A percentile compares a stretch with the other conserved stretches of the same genome.
Evolutionary conservation across 2,888 invertebrate genomes (phyloP).

Genomic region (Acanthosoma haemorrhoidale): DNA sequence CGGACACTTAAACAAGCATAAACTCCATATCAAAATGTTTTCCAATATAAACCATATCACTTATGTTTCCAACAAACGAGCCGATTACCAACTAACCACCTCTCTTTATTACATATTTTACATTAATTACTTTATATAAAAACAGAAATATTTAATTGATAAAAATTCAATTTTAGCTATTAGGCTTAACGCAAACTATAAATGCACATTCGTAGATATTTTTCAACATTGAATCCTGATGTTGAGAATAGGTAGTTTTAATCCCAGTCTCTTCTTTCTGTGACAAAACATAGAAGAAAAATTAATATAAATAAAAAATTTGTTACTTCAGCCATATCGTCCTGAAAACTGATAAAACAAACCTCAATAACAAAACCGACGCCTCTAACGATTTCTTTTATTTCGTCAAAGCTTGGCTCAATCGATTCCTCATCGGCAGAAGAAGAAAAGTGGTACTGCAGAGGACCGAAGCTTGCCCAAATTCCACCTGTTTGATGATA

Average conservation of each 20-base stretch:
- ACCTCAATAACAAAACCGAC: slow-evolving; percentile 77
- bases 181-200: slow-evolving; percentile 81
- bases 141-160: too few species aligned
- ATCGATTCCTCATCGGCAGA: slow-evolving; percentile 81
- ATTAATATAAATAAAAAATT: background rate
- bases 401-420: slow-evolving; percentile 84
- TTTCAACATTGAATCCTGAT: slow-evolving; percentile 85
- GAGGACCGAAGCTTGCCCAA: slow-evolving; percentile 87
- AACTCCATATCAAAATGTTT: too few species aligned
- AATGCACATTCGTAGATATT: slow-evolving; percentile 88
- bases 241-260: slow-evolving; percentile 86
- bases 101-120: too few species aligned
- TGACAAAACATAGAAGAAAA: slow-evolving; percentile 39
- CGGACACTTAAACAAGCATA: too few species aligned
- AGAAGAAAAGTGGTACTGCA: slow-evolving; percentile 85
- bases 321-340: too few species aligned
- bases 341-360: slow-evolving; percentile 42
- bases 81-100: too few species aligned
- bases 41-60: too few species aligned
- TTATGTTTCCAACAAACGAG: too few species aligned
- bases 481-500: slow-evolving; percentile 60
- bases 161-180: too few species aligned
- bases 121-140: too few species aligned
- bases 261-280: slow-evolving; percentile 74
- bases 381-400: slow-evolving; percentile 68